Conservation (phyloP, 2,113 vertebrate species). For the Mormoops blainvillei region DNA sequence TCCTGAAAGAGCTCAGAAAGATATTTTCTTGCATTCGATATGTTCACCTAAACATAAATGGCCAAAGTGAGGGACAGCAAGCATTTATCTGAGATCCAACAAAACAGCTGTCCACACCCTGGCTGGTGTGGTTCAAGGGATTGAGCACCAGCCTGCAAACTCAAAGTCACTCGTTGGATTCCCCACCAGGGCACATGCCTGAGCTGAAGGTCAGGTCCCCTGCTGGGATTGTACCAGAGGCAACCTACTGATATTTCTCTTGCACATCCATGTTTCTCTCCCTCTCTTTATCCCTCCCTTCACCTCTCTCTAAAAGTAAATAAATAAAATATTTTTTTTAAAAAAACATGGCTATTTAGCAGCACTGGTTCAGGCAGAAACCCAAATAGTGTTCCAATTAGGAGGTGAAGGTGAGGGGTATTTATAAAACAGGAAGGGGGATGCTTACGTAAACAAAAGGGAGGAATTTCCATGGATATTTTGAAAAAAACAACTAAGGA, state of each 20-base stretch:
- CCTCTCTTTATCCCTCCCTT: too few species aligned
- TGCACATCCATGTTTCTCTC: too few species aligned
- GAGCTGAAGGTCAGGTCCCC: too few species aligned
- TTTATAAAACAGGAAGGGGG: neutral
- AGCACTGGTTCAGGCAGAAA: neutral
- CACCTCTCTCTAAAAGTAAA: too few species aligned
- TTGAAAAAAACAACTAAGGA: neutral
- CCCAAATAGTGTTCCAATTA: neutral
- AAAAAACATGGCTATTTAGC: neutral
- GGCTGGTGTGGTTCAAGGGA: too few species aligned
- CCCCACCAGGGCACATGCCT: too few species aligned
- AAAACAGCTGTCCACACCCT: too few species aligned
- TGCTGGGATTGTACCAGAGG: too few species aligned
- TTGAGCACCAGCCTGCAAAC: too few species aligned
- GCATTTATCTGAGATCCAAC: neutral
- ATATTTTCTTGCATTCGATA: neutral
- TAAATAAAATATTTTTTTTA: too few species aligned
- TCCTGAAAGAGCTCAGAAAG: accelerated
- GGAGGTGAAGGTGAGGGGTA: neutral
- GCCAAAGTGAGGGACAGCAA: neutral
- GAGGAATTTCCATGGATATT: neutral
- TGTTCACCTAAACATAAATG: neutral
- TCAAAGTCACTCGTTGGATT: too few species aligned
- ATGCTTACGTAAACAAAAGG: neutral
- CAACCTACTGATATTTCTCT: too few species aligned